Evolutionary conservation across 1,140 invertebrate species (phyloP).

Genomic region (Macrobrachium nipponense): DNA sequence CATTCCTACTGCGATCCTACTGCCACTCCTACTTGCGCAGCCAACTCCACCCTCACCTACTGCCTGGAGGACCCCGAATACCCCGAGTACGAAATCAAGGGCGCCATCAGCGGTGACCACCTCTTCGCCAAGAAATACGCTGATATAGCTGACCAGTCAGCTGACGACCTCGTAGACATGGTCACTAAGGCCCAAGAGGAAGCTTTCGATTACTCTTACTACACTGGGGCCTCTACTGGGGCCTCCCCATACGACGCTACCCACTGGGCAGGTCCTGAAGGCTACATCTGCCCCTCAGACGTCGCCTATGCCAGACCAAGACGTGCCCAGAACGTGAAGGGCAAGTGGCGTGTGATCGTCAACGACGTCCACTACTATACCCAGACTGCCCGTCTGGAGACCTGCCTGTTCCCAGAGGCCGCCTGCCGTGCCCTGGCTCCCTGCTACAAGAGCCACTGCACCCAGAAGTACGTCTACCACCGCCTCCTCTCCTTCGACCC

Average conservation of each 20-base stretch:
- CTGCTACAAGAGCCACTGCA: slow-evolving; percentile 65
- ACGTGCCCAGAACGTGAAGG: slow-evolving; percentile 62
- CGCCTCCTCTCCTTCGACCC: slow-evolving; percentile 66
- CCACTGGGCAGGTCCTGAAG: slow-evolving; percentile 51
- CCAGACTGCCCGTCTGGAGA: slow-evolving; percentile 49
- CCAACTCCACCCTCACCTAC: slow-evolving; percentile 51
- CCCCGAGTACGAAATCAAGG: slow-evolving; percentile 63
- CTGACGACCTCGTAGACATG: slow-evolving; percentile 48
- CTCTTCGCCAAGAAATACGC: slow-evolving; percentile 56
- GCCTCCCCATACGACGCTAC: slow-evolving; percentile 49
- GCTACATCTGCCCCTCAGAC: slow-evolving; percentile 54
- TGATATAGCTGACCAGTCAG: slow-evolving; percentile 53
- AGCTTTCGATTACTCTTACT: slow-evolving; percentile 53
- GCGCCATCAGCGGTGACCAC: slow-evolving; percentile 47
- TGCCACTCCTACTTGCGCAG: slow-evolving; percentile 33
- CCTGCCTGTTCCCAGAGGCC: slow-evolving; percentile 51
- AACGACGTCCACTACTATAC: slow-evolving; percentile 62
- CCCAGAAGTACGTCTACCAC: slow-evolving; percentile 66
- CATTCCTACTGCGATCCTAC: slow-evolving; percentile 48
- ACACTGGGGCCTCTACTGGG: slow-evolving; percentile 50
- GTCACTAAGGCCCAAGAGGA: slow-evolving; percentile 53
- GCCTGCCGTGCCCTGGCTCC: slow-evolving; percentile 64
- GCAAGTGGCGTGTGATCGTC: slow-evolving; percentile 66
- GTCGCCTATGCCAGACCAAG: slow-evolving; percentile 43
- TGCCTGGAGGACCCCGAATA: slow-evolving; percentile 65